Conservation (phyloP, 2,888 invertebrate genomes). For the Cephus pulcher region DNA sequence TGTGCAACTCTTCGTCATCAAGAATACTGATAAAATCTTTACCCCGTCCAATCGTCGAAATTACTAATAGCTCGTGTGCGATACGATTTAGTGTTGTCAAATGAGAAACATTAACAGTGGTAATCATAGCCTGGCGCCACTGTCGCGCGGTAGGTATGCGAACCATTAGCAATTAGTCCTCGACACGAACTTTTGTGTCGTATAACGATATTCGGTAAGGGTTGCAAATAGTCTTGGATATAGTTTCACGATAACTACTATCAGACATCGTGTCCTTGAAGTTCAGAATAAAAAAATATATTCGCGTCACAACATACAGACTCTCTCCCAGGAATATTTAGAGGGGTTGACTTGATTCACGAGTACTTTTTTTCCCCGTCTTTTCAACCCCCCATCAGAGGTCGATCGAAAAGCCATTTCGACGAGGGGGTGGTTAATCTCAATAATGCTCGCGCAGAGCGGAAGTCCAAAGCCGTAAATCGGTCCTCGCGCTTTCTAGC, state of each 20-base stretch:
- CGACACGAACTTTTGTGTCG: constrained; percentile 20
- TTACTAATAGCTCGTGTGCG: background rate
- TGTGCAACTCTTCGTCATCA: background rate
- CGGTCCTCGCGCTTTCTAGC: constrained; percentile 40
- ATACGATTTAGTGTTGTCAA: background rate
- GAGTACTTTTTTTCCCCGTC: background rate
- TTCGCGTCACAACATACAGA: background rate
- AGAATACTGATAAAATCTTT: background rate
- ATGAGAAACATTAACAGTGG: background rate
- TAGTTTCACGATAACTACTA: background rate
- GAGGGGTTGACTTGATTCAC: background rate
- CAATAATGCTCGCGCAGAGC: constrained; percentile 59
- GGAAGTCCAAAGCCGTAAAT: constrained; percentile 62
- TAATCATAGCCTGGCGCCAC: background rate
- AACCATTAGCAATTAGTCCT: constrained; percentile 13
- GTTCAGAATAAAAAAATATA: background rate
- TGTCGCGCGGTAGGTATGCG: background rate
- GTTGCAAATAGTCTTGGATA: background rate
- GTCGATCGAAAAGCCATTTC: constrained; percentile 52
- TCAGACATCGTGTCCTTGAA: constrained; percentile 4
- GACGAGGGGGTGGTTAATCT: constrained; percentile 55
- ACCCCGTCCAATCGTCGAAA: background rate
- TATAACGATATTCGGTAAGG: background rate
- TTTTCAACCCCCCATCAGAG: constrained; percentile 10
- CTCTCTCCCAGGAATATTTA: background rate